Conservation (phyloP, 2,888 invertebrate genomes). For the Agrypnus murinus region DNA sequence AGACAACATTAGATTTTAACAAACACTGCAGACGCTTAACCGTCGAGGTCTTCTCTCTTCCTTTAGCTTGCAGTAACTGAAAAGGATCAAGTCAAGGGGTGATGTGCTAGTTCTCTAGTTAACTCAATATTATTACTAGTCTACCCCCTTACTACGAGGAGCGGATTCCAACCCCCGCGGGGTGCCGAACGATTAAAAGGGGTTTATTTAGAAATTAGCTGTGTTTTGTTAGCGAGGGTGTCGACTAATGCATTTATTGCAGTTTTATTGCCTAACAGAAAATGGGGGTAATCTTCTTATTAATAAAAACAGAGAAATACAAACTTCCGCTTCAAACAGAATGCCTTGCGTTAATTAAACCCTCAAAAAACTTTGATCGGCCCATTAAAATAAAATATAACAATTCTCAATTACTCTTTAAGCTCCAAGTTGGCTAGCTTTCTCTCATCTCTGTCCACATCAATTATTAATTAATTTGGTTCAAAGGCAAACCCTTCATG, state of each 20-base stretch:
- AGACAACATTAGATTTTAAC: conserved; percentile 52
- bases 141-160: conserved; percentile 39
- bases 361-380: too few relatives aligned
- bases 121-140: conserved; percentile 57
- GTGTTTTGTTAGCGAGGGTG: conserved; percentile 57
- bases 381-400: too few relatives aligned
- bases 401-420: too few relatives aligned
- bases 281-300: conserved; percentile 31
- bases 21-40: conserved; percentile 29
- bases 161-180: conserved; percentile 50
- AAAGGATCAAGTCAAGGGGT: conserved; percentile 31
- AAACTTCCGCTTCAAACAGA: not conserved
- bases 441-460: not conserved
- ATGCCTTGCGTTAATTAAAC: not conserved
- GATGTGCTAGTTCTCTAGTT: conserved; percentile 47
- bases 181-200: conserved; percentile 56
- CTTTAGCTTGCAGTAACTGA: conserved; percentile 11
- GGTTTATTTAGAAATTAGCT: conserved; percentile 58
- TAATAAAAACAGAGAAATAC: conserved; percentile 38
- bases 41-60: conserved; percentile 28
- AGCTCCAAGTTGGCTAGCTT: too few relatives aligned
- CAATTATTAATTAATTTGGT: conserved; percentile 22
- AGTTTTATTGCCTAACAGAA: conserved; percentile 47
- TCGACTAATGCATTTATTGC: conserved; percentile 57
- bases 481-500: conserved; percentile 16